phyloP scores from a whole-genome alignment of 2,113 vertebrate genomes.

The Chloropsis hardwickii region DNA sequence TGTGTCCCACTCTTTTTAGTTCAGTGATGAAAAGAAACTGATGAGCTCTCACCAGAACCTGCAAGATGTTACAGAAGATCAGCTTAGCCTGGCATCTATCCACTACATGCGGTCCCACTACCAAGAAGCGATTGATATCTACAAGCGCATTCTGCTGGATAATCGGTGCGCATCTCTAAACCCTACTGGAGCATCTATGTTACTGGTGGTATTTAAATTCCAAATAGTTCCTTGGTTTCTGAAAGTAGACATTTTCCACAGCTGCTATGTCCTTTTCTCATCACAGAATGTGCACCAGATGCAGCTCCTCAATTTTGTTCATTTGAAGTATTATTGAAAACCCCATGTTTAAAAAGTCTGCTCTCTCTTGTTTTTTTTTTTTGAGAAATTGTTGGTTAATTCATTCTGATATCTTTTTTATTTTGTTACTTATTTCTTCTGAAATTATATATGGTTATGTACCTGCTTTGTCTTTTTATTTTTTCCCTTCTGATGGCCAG shows the following conservation, averaged over 20 bases:
- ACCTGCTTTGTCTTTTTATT: background rate
- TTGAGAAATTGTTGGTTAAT: background rate
- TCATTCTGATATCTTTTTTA: background rate
- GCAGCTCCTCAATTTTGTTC: background rate
- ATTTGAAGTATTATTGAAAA: background rate
- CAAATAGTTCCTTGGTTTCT: background rate
- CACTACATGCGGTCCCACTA: constrained; percentile 99
- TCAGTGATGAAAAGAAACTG: constrained; percentile 92
- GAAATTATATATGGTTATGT: background rate
- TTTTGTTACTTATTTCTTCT: background rate
- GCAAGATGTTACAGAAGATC: constrained; percentile 95
- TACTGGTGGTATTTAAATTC: background rate
- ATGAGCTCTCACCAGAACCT: constrained; percentile 97
- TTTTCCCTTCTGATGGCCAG: background rate
- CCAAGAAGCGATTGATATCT: constrained; percentile 97
- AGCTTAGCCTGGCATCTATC: constrained; percentile 96
- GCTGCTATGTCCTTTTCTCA: background rate
- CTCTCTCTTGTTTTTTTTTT: background rate
- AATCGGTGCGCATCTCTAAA: constrained; percentile 79
- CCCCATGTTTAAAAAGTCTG: background rate
- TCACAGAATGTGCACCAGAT: background rate
- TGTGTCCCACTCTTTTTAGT: constrained; percentile 73
- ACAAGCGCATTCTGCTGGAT: constrained; percentile 91
- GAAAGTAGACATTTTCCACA: background rate
- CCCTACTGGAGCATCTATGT: background rate